phyloP scores from a whole-genome alignment of 30 jellyfish, hydroid and myxozoan species.

The Pelagia noctiluca region DNA sequence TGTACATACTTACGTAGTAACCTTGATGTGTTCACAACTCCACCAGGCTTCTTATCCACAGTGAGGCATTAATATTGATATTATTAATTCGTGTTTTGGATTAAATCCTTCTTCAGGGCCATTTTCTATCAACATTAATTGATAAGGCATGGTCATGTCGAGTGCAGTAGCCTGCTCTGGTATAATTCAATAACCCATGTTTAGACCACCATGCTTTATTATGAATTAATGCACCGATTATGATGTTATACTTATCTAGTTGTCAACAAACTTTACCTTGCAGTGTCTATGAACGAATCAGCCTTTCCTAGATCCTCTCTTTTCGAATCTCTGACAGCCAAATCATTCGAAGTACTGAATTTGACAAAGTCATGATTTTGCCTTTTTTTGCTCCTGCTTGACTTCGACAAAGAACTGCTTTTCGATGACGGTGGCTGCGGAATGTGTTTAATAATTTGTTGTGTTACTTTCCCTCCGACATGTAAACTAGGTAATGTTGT shows the following conservation, averaged over 20 bases:
- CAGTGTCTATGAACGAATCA: conserved; percentile 52
- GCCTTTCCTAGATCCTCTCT: neutral
- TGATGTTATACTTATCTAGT: neutral
- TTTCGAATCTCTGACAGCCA: neutral
- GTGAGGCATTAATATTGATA: too few species aligned
- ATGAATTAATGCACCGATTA: neutral
- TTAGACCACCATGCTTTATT: neutral
- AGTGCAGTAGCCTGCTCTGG: too few species aligned
- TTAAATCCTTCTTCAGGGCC: too few species aligned
- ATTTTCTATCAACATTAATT: too few species aligned
- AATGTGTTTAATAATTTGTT: conserved; percentile 57
- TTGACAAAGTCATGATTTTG: neutral
- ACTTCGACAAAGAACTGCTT: conserved; percentile 6
- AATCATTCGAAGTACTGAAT: neutral
- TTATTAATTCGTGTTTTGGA: too few species aligned
- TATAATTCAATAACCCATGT: too few species aligned
- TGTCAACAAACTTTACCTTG: conserved; percentile 32
- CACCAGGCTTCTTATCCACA: too few species aligned
- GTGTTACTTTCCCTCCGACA: conserved; percentile 75
- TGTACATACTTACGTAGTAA: too few species aligned
- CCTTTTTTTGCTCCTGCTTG: conserved; percentile 3
- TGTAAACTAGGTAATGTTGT: conserved; percentile 61
- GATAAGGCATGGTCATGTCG: too few species aligned
- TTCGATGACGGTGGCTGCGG: conserved; percentile 68
- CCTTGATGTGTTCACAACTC: too few species aligned